These are phyloP conservation scores for Halictus rubicundus DNA, from an alignment of 1,140 invertebrate genomes.

Conservation along the genomic window DNA sequence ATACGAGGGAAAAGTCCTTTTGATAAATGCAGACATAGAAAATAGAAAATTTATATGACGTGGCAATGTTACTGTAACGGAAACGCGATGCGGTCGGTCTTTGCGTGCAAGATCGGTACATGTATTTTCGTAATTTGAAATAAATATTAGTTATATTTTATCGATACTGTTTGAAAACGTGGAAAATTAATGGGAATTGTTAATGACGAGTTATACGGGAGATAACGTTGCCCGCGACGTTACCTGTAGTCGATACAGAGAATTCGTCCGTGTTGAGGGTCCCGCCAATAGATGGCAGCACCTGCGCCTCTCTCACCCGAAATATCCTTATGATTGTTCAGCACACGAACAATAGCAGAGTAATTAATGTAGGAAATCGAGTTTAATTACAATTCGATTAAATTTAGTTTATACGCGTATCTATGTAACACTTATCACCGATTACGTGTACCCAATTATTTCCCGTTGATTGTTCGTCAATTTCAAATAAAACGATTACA, in stretches of 20 bases:
- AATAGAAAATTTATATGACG: conserved; percentile 7
- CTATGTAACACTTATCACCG: not conserved
- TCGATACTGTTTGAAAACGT: not conserved
- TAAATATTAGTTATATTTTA: conserved; percentile 9
- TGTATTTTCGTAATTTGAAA: conserved; percentile 42
- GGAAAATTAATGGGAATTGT: not conserved
- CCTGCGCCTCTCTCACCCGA: not conserved
- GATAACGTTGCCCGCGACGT: not conserved
- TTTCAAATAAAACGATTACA: conserved; percentile 21
- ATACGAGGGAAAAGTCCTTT: conserved; percentile 17
- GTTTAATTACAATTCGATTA: not conserved
- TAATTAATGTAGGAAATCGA: conserved; percentile 22
- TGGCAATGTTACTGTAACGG: not conserved
- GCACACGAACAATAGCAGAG: not conserved
- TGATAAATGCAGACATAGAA: conserved; percentile 1
- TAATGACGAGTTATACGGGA: not conserved
- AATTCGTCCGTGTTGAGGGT: not conserved
- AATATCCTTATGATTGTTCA: not conserved
- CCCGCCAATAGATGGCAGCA: conserved; percentile 35
- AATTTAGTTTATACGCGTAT: not conserved
- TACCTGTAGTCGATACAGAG: conserved; percentile 19
- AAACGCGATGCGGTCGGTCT: not conserved
- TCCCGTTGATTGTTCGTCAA: not conserved
- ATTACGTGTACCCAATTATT: not conserved
- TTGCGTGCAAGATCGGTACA: not conserved